Conservation (phyloP, 2,797 vertebrate genomes). For the Eutrigla gurnardus region DNA sequence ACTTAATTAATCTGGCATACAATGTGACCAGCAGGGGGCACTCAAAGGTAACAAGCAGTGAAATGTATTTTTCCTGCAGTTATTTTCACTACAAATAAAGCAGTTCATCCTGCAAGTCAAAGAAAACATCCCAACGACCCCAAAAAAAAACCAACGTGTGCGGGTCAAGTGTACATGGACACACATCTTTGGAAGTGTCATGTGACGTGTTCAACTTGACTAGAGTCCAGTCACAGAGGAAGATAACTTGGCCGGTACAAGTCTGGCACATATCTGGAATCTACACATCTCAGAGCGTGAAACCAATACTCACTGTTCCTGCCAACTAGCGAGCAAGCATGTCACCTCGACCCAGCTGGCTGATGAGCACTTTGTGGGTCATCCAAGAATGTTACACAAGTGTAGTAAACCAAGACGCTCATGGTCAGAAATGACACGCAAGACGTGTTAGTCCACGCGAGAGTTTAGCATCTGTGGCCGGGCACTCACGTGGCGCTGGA, state of each 20-base stretch:
- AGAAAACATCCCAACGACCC: not conserved
- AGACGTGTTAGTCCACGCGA: not conserved
- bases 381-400: conserved; percentile 12
- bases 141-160: not conserved
- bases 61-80: not conserved
- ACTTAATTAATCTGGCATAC: conserved; percentile 14
- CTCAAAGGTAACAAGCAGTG: not conserved
- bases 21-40: conserved; percentile 58
- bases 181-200: conserved; percentile 1
- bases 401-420: not conserved
- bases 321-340: conserved; percentile 63
- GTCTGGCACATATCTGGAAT: not conserved
- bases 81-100: not conserved
- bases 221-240: conserved; percentile 48
- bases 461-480: not conserved
- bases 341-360: conserved; percentile 72
- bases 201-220: conserved; percentile 34
- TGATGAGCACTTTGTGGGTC: conserved; percentile 56
- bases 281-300: conserved; percentile 53
- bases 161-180: not conserved
- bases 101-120: not conserved
- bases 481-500: conserved; percentile 95
- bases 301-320: conserved; percentile 72
- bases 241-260: conserved; percentile 13
- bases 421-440: conserved; percentile 6